These are phyloP conservation scores for Microcaecilia unicolor DNA, from an alignment of 2,797 vertebrate species.

Conservation along the genomic window DNA sequence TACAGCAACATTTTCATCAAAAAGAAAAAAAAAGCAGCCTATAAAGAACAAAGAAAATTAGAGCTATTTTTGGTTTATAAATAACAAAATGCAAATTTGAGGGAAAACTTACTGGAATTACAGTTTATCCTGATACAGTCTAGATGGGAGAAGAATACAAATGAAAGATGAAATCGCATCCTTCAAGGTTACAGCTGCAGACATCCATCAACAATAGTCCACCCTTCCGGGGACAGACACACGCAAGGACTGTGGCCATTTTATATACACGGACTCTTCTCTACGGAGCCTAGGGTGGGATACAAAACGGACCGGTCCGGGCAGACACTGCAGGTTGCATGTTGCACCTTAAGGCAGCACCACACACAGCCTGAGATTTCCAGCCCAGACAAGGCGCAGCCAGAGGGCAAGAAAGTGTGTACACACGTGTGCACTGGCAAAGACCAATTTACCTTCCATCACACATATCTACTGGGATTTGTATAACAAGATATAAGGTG, in stretches of 20 bases:
- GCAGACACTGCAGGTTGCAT: no score
- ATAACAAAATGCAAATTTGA: conserved; percentile 99
- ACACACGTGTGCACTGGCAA: no score
- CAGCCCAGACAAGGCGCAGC: no score
- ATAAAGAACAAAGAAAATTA: conserved; percentile 61
- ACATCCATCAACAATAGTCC: conserved; percentile 99
- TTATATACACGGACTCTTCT: no score
- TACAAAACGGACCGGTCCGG: no score
- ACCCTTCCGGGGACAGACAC: conserved; percentile 99
- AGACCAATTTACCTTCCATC: no score
- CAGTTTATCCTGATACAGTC: conserved; percentile 99
- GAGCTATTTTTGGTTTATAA: conserved; percentile 51
- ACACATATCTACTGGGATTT: no score
- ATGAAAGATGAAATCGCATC: conserved; percentile 99
- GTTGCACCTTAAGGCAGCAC: no score
- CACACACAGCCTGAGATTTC: no score
- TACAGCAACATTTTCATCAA: neutral
- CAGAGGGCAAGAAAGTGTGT: no score
- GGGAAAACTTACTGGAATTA: conserved; percentile 99
- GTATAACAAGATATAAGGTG: no score
- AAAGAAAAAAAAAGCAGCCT: conserved; percentile 40
- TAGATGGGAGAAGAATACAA: conserved; percentile 99
- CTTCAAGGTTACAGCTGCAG: conserved; percentile 99
- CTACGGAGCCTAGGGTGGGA: no score
- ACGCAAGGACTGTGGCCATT: conserved; percentile 96